Percentiles rank a stretch among this genome's conserved stretches.
phyloP scores from a whole-genome alignment of 2,113 vertebrate genomes.

The Thermophis baileyi region DNA sequence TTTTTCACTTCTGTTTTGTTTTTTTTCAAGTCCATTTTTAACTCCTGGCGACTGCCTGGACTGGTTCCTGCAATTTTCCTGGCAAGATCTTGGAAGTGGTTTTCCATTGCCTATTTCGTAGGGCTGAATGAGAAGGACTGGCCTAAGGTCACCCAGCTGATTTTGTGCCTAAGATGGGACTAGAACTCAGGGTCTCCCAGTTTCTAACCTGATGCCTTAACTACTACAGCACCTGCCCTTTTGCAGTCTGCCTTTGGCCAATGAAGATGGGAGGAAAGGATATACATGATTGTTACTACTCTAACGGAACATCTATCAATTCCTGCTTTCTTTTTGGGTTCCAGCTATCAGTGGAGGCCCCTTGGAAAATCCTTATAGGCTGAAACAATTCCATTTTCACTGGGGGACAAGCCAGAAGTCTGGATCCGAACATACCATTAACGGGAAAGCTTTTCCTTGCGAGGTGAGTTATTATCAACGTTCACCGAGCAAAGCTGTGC shows the following conservation, averaged over 20 bases:
- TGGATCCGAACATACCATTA: slow-evolving; percentile 91
- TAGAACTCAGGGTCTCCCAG: background rate
- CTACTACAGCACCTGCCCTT: background rate
- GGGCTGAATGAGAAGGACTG: background rate
- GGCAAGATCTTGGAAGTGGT: background rate
- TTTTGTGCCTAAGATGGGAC: background rate
- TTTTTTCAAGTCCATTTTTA: background rate
- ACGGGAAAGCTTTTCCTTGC: slow-evolving; percentile 81
- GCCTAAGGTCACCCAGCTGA: background rate
- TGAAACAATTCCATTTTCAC: slow-evolving; percentile 97
- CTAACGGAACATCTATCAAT: background rate
- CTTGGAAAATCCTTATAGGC: slow-evolving; percentile 83
- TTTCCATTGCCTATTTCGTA: background rate
- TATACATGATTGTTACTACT: too few relatives aligned
- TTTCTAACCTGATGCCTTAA: background rate
- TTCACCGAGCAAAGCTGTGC: background rate
- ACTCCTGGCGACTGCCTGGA: background rate
- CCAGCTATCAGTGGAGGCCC: slow-evolving; percentile 87
- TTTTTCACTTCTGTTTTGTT: background rate
- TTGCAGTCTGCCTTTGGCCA: background rate
- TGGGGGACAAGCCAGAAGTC: slow-evolving; percentile 84
- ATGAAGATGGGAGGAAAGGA: background rate
- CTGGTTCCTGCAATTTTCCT: background rate
- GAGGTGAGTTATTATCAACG: slow-evolving; percentile 73
- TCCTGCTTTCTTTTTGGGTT: background rate